phyloP scores from a whole-genome alignment of 2,113 vertebrate species.

The Corydoras sp. region DNA sequence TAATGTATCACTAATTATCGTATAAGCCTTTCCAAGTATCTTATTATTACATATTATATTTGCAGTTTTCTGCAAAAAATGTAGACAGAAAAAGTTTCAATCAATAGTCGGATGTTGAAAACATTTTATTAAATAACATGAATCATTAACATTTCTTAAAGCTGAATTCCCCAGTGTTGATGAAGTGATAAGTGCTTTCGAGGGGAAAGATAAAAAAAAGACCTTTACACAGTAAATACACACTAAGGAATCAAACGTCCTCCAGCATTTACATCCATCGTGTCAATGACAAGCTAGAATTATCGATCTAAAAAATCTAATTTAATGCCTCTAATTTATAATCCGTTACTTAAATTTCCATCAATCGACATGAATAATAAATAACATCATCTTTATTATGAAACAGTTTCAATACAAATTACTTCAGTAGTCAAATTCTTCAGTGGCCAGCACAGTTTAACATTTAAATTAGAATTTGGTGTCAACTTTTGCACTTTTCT shows the following conservation, averaged over 20 bases:
- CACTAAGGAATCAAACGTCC: constrained; percentile 10
- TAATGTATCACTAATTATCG: too few species aligned
- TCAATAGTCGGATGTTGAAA: constrained; percentile 38
- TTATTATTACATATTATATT: not conserved
- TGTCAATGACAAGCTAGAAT: constrained; percentile 8
- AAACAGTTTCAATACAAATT: constrained; percentile 15
- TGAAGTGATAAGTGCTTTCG: constrained; percentile 41
- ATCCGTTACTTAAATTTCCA: not conserved
- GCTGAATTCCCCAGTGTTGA: constrained; percentile 33
- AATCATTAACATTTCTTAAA: constrained; percentile 42
- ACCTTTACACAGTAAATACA: constrained; percentile 33
- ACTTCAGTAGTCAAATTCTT: not conserved
- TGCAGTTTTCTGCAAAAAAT: not conserved
- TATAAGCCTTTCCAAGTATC: not conserved
- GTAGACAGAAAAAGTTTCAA: not conserved
- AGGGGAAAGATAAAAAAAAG: constrained; percentile 25
- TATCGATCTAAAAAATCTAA: not conserved
- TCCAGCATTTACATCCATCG: constrained; percentile 19
- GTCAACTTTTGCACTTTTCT: not conserved
- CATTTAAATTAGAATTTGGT: not conserved
- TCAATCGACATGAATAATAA: not conserved
- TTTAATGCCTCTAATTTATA: not conserved
- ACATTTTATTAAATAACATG: constrained; percentile 42
- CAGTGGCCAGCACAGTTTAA: constrained; percentile 6
- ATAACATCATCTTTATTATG: not conserved